Base-by-base conservation (phyloP, 2,888 invertebrate species). In the Drosophila barbarae region DNA sequence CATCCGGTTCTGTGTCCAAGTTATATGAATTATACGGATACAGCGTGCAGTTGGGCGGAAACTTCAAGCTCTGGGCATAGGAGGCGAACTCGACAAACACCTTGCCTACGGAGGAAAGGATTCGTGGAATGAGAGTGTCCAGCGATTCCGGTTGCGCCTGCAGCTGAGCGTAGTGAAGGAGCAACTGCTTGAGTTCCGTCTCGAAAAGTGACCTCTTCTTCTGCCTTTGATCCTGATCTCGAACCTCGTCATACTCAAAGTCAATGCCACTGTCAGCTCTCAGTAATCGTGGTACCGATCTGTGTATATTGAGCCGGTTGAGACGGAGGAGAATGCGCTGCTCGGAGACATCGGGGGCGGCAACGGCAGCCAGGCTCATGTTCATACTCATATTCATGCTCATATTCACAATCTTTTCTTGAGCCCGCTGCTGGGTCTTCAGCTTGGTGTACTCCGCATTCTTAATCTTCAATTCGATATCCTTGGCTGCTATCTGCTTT, bases 31-130 rank as follows among this genome's bases (percentile, higher is more conserved):
- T 75, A 68, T 86, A 81, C 0, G 87, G 84, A 74, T 84, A 77
- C n/a, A 83, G 54, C 32, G 75, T 72, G 32, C 79, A 78, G 39
- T 86, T 84, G 36, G 86, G 86, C 1, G 84, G 81, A 44, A 82
- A 77, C 30, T 87, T 84, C 47, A 88, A 71, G 30, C 78, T 86
- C 39, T 87, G 84, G 0, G 81, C 81, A 60, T 88, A 87, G 0
- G 85, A 76, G 83, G 85, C 87, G 52, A 88, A 87, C 53, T 88
- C 88, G 0, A 76, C 63, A 35, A 88, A 73, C 1, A 87, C 87
- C 71, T 76, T 82, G 18, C 83, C 69, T 0, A 76, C 80, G 0
- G 88, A 87, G 7, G 18, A 36, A 12, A 75, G 44, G 15, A 84
- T 18, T n/a, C 36, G 36, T 6, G 42, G 52, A 2, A 61, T 44